These are phyloP conservation scores for Sylvia borin DNA, from an alignment of 2,797 vertebrate species.

Conservation along the genomic window DNA sequence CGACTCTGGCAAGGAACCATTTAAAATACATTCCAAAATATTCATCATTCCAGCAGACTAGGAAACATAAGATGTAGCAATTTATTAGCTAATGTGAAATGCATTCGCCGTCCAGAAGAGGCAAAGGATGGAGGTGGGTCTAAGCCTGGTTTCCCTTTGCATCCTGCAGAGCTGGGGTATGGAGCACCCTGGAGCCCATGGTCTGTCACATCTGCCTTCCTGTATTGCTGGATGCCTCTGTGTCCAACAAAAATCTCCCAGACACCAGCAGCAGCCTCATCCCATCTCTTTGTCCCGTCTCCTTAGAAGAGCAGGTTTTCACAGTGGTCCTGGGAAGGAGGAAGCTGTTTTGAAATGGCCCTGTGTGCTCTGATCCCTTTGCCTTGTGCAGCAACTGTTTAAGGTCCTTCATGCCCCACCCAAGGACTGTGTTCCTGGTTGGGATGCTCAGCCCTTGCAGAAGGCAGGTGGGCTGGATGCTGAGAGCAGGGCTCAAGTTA, in stretches of 20 bases:
- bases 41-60: slow-evolving; percentile 69
- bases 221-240: background rate
- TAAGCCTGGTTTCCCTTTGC: background rate
- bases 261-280: background rate
- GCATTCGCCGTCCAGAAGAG: background rate
- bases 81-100: slow-evolving; percentile 68
- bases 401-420: background rate
- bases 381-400: background rate
- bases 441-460: slow-evolving; percentile 45
- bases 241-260: background rate
- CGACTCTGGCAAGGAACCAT: slow-evolving; percentile 70
- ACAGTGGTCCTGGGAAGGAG: background rate
- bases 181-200: background rate
- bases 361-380: background rate
- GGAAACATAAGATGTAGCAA: slow-evolving; percentile 56
- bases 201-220: background rate
- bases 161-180: background rate
- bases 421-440: background rate
- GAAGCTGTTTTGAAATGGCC: background rate
- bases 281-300: background rate
- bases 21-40: slow-evolving; percentile 72
- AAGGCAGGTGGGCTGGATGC: slow-evolving; percentile 51
- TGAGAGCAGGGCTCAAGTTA: slow-evolving; percentile 29
- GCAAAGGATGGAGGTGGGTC: slow-evolving; percentile 17
- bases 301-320: background rate